Percentiles rank a stretch among this genome's conserved stretches.
Conservation (phyloP, 1,140 invertebrate species). For the Nasonia longicornis region DNA sequence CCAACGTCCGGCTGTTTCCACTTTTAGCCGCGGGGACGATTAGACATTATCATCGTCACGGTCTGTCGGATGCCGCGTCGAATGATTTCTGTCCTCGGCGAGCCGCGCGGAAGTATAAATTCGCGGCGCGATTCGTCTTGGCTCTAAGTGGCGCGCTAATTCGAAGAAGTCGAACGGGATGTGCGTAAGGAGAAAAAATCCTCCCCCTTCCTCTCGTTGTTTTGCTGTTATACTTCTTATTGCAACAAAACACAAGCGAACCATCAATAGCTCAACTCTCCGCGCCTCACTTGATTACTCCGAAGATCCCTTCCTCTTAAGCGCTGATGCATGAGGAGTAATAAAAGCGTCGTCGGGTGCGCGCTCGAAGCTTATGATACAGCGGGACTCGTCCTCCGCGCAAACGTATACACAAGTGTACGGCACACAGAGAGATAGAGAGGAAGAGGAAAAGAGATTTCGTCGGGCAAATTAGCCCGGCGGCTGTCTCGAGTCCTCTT, state of each 20-base stretch:
- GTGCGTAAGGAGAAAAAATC: background rate
- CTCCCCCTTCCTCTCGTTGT: too few relatives aligned
- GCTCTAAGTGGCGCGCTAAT: slow-evolving; percentile 21
- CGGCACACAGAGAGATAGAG: background rate
- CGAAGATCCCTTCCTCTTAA: background rate
- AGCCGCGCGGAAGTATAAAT: slow-evolving; percentile 22
- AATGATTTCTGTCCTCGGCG: slow-evolving; percentile 15
- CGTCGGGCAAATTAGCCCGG: slow-evolving; percentile 25
- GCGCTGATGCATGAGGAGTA: background rate
- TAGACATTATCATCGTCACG: slow-evolving; percentile 29
- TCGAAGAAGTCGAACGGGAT: slow-evolving; percentile 12
- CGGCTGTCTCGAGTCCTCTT: background rate
- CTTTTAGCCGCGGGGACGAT: slow-evolving; percentile 36
- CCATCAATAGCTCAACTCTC: background rate
- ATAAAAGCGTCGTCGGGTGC: background rate
- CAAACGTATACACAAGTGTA: background rate
- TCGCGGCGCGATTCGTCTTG: background rate
- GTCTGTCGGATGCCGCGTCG: background rate
- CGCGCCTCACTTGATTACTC: background rate
- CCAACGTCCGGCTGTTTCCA: slow-evolving; percentile 9
- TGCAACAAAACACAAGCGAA: background rate
- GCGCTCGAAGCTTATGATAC: too few relatives aligned
- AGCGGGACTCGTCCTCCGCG: too few relatives aligned
- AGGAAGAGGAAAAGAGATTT: slow-evolving; percentile 4
- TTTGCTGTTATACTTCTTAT: too few relatives aligned